These are phyloP conservation scores for Megaceryle torquata DNA, from an alignment of 2,113 vertebrate species.

Conservation along the genomic window DNA sequence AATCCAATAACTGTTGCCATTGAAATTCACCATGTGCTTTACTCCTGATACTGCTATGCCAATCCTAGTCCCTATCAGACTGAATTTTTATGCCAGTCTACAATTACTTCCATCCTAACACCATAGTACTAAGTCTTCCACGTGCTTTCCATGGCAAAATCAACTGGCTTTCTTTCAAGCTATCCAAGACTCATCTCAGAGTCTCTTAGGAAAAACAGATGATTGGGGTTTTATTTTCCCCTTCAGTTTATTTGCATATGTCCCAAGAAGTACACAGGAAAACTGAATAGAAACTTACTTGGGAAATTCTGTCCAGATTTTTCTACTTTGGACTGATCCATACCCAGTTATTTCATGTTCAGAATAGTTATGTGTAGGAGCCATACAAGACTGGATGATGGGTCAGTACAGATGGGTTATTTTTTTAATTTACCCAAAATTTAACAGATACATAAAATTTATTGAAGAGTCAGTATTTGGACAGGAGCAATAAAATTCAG, in stretches of 20 bases:
- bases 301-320: neutral
- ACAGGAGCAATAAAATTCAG: neutral
- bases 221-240: too few relatives aligned
- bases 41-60: rapidly evolving
- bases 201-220: neutral
- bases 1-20: neutral
- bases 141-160: neutral
- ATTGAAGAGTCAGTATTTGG: neutral
- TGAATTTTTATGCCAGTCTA: neutral
- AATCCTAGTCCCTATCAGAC: neutral
- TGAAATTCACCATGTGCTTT: neutral
- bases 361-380: neutral
- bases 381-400: neutral
- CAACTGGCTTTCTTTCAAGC: neutral
- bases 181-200: neutral
- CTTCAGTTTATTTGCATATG: neutral
- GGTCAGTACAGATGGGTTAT: neutral
- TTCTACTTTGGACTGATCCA: neutral
- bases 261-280: neutral
- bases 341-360: neutral
- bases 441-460: neutral
- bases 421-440: neutral
- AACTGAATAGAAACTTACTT: neutral
- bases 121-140: neutral
- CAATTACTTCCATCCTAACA: neutral